Base-by-base conservation (phyloP, 1,140 invertebrate species). In the Scaptomyza graminum region DNA sequence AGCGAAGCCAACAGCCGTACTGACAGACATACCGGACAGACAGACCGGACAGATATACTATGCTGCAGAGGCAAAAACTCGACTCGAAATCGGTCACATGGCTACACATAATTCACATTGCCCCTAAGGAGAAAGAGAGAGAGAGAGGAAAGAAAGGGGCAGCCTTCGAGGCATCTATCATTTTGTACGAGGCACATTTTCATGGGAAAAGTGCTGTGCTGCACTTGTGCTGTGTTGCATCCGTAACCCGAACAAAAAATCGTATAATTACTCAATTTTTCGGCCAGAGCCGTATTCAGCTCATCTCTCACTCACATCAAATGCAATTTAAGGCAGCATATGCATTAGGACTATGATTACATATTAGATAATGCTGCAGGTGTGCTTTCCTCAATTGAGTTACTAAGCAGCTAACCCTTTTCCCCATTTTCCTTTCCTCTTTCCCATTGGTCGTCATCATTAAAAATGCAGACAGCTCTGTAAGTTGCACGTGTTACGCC, bases 51-150 rank as follows among this genome's bases (percentile, higher is more conserved):
- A 70, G 51, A 43, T 22, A 22, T 22, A n/a, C n/a, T 25, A 31
- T 31, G 28, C 1, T 22, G 28, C 67, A 70, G 51, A 43, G 49
- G 51, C 55, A 57, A 41, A 39, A 39, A 34, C 37, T 41, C 18
- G 18, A 22, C 25, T 37, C 34, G 49, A 70, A 71, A 57, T 54
- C 37, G 70, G 60, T 56, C 67, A 64, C 51, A 71, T 65, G 68
- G 67, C 51, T 70, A 50, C 59, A 25, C 75, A 82, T 83, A 83
- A 82, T 62, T 83, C 80, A 83, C 80, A 83, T 74, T 71, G 66
- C 59, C 52, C 47, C 56, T 44, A 47, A 41, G 51, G 46, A 43
- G 37, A 34, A 25, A 11, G 1, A 31, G 8, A 8, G 43, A 34
- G 51, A 16, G 25, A 34, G 8, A 13, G 5, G 50, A n/a, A 1